Conservation (phyloP, 2,113 vertebrate species). For the Zeus faber region DNA sequence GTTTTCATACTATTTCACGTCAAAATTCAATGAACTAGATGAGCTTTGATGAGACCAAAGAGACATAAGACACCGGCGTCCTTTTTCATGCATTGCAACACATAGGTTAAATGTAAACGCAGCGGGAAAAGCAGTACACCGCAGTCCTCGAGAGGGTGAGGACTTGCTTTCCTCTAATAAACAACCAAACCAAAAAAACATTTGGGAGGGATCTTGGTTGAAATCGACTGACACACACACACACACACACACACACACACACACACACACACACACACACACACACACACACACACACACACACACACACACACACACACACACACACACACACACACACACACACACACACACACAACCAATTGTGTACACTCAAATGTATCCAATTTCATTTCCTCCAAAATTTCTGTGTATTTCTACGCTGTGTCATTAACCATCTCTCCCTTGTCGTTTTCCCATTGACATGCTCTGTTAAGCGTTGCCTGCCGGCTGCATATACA, state of each 20-base stretch:
- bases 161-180: too few species aligned
- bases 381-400: conserved; percentile 51
- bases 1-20: too few species aligned
- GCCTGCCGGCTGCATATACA: conserved; percentile 13
- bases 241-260: too few species aligned
- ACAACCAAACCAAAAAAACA: too few species aligned
- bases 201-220: background rate
- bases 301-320: background rate
- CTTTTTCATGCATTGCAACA: too few species aligned
- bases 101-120: too few species aligned
- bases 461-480: conserved; percentile 61
- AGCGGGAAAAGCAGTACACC: background rate
- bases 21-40: too few species aligned
- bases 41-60: too few species aligned
- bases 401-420: conserved; percentile 41
- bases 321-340: conserved; percentile 2
- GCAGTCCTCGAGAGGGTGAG: too few species aligned
- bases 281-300: too few species aligned
- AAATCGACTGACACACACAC: too few species aligned
- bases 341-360: conserved; percentile 4
- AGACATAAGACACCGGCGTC: too few species aligned
- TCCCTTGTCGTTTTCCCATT: conserved; percentile 61
- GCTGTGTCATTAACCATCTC: conserved; percentile 57
- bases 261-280: background rate
- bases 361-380: conserved; percentile 26